Conservation (phyloP, 2,888 invertebrate species). For the Mesorhabditis spiculigera region DNA sequence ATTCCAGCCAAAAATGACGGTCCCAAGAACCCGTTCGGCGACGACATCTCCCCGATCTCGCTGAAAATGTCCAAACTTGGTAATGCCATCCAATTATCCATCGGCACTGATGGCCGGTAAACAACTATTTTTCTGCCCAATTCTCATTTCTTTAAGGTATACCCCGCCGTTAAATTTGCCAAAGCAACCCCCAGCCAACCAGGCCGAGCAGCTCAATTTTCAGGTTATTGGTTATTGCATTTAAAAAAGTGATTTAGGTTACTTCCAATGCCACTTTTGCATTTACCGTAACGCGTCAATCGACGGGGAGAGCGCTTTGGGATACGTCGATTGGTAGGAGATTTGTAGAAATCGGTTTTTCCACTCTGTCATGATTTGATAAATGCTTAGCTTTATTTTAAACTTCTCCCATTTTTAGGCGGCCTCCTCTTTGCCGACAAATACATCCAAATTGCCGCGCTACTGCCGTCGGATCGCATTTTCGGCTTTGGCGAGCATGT, state of each 20-base stretch:
- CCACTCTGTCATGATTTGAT: neutral
- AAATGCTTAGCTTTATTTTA: too few relatives aligned
- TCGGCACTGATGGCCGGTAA: slow-evolving; percentile 16
- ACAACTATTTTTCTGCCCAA: neutral
- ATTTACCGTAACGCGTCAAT: slow-evolving; percentile 13
- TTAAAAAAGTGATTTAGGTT: neutral
- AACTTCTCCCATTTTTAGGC: slow-evolving; percentile 16
- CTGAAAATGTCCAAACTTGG: slow-evolving; percentile 19
- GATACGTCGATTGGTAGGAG: slow-evolving; percentile 31
- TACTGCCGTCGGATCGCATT: slow-evolving; percentile 42
- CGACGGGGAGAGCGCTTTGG: slow-evolving; percentile 21
- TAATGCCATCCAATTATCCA: slow-evolving; percentile 22
- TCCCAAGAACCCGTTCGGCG: slow-evolving; percentile 31
- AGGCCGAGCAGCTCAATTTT: slow-evolving; percentile 16
- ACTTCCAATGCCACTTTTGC: neutral
- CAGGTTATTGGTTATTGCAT: neutral
- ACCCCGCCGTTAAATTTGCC: slow-evolving; percentile 31
- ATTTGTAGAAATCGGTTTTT: neutral
- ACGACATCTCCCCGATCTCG: slow-evolving; percentile 22
- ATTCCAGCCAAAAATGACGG: neutral
- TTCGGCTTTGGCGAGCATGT: slow-evolving; percentile 55
- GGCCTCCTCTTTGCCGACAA: slow-evolving; percentile 50
- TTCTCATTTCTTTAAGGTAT: slow-evolving; percentile 13
- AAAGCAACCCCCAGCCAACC: slow-evolving; percentile 17
- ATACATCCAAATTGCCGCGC: slow-evolving; percentile 53